Evolutionary conservation across 2,888 invertebrate genomes (phyloP).

Genomic region (Cyclophora albipunctata): DNA sequence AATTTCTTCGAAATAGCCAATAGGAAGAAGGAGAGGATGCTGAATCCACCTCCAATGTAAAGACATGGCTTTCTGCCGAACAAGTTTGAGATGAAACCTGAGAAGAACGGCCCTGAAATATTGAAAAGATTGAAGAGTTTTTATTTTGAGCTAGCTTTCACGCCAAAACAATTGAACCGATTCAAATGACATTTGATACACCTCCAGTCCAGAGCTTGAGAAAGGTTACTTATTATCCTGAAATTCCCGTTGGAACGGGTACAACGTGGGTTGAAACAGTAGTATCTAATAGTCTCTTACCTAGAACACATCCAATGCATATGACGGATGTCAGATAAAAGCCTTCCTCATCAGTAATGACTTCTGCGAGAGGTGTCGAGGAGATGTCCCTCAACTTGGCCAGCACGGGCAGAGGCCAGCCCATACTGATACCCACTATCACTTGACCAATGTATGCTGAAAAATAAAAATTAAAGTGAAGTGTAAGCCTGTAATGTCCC

Average conservation of each 20-base stretch:
- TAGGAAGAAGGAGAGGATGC: constrained; percentile 18
- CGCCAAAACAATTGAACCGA: constrained; percentile 67
- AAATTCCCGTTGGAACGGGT: too few relatives aligned
- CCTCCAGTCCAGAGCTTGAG: too few relatives aligned
- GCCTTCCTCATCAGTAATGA: constrained; percentile 47
- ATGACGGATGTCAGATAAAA: too few relatives aligned
- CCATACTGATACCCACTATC: constrained; percentile 62
- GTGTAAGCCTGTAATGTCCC: too few relatives aligned
- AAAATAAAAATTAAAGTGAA: too few relatives aligned
- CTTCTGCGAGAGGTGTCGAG: constrained; percentile 46
- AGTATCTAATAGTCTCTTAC: too few relatives aligned
- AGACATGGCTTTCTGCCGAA: constrained; percentile 35
- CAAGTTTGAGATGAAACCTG: constrained; percentile 30
- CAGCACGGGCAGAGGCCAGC: constrained; percentile 75
- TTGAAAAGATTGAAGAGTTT: too few relatives aligned
- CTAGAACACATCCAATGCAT: too few relatives aligned
- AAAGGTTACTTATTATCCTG: too few relatives aligned
- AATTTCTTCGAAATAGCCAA: constrained; percentile 22
- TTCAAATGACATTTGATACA: constrained; percentile 74
- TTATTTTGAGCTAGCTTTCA: too few relatives aligned
- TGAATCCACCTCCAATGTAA: constrained; percentile 20
- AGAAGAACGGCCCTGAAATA: constrained; percentile 35
- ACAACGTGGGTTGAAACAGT: too few relatives aligned
- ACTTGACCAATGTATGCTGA: constrained; percentile 65
- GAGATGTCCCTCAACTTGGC: constrained; percentile 47